phyloP scores from a whole-genome alignment of 2,113 vertebrate genomes.

The Melanerpes aurifrons region DNA sequence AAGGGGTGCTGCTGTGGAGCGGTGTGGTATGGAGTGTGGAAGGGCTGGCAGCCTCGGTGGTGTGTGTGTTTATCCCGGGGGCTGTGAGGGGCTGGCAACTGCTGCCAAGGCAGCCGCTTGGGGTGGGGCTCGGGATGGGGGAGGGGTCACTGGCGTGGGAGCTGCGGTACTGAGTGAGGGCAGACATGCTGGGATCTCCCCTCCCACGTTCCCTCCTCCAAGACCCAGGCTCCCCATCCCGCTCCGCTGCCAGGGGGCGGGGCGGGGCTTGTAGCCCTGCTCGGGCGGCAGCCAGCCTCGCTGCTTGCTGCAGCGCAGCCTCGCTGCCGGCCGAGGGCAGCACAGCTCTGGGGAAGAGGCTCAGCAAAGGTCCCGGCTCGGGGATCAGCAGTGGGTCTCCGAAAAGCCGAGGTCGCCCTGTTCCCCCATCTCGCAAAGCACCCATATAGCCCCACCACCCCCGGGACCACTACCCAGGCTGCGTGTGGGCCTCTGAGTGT shows the following conservation, averaged over 20 bases:
- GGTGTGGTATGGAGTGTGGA: background rate
- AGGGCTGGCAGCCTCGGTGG: background rate
- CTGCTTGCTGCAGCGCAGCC: background rate
- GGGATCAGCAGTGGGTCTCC: background rate
- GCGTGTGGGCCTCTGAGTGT: too few relatives aligned
- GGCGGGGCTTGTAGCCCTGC: background rate
- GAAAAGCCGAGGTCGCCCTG: too few relatives aligned
- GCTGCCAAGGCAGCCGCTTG: background rate
- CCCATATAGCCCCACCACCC: background rate
- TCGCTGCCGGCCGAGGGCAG: slow-evolving; percentile 27
- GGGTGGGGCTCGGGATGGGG: too few relatives aligned
- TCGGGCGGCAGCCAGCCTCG: background rate
- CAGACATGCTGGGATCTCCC: background rate
- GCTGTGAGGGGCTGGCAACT: background rate
- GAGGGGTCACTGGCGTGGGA: background rate
- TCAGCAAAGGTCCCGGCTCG: background rate
- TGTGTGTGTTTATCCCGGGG: background rate
- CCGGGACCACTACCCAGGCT: background rate
- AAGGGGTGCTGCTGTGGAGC: background rate
- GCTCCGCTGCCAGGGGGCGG: background rate
- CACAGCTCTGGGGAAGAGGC: background rate
- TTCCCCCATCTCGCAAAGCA: background rate
- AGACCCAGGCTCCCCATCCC: background rate
- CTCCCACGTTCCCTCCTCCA: background rate
- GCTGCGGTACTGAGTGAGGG: background rate